Conservation (phyloP, 2,113 vertebrate species). For the Todiramphus saurophagus region DNA sequence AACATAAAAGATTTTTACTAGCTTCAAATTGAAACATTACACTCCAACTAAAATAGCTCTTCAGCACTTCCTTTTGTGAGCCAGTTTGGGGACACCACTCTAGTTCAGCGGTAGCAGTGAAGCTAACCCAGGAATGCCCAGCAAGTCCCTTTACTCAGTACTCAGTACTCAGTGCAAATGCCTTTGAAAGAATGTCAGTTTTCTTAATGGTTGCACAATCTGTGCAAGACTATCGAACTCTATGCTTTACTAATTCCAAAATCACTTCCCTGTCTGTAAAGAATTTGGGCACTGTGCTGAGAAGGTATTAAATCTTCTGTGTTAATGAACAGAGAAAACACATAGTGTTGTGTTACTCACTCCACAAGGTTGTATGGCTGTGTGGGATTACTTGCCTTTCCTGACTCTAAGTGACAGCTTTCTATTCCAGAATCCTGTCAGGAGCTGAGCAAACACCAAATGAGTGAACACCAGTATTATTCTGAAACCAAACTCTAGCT, state of each 20-base stretch:
- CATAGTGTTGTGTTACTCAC: neutral
- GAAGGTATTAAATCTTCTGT: neutral
- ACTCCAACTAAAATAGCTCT: neutral
- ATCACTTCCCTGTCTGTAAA: neutral
- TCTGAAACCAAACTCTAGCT: neutral
- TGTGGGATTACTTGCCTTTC: neutral
- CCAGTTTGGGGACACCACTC: neutral
- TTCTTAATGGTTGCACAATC: neutral
- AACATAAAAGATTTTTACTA: neutral
- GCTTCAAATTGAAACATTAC: neutral
- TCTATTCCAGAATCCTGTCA: neutral
- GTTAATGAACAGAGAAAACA: neutral
- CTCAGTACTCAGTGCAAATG: neutral
- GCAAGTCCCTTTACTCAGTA: neutral
- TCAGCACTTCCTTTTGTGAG: neutral
- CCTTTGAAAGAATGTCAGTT: neutral
- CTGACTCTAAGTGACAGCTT: neutral
- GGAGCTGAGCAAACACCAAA: neutral
- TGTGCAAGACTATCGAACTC: neutral
- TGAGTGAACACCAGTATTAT: neutral
- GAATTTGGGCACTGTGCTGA: neutral
- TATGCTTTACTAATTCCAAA: neutral
- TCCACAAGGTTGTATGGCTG: neutral
- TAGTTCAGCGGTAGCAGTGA: neutral
- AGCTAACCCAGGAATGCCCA: neutral